Base-by-base conservation (phyloP, 2,113 vertebrate species). In the Microcebus ravelobensis region DNA sequence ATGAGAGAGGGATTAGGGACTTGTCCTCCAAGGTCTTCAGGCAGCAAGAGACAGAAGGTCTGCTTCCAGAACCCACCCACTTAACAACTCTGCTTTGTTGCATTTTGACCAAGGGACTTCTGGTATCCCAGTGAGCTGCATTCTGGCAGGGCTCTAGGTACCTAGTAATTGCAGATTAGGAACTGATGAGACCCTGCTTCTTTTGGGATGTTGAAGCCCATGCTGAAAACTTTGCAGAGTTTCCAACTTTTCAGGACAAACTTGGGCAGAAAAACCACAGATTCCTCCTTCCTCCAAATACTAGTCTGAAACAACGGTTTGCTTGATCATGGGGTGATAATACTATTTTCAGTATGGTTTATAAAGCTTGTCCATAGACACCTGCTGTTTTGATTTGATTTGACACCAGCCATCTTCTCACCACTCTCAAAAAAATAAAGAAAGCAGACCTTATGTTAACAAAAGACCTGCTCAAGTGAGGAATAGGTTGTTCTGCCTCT, bases 351-450 rank as follows among this genome's bases (percentile, higher is more conserved):
- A 85, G 5, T 25, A 8, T 48, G 65, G 70, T 55, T 70, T 93
- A 67, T 55, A 91, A 88, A 90, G 68, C 70, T 25, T 55, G 48
- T 77, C 83, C 39, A 59, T 21, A 76, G 36, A 76, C 45, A 48
- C 57, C 27, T 96, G 50, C 15, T 45, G 5, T 89, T 94, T 92
- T 6, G 67, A 92, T 90, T 81, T 57, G n/a, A 74, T 57, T 90
- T 71, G 50, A 77, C 27, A 48, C 36, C 3, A 25, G 36, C 34
- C n/a, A 20, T 71, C 65, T 79, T 76, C 50, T n/a, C 31, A 90
- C 13, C 17, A 9, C 59, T 5, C 27, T 76, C 36, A 55, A 36
- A 86, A 85, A 76, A 45, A 12, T 34, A 45, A 34, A 82, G 79
- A 92, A 65, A 18, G 63, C 57, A 68, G 59, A 80, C 52, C 31